Evolutionary conservation across 2,888 invertebrate species (phyloP), one percentile per base, ranked within the genome.

Genomic region (Caenorhabditis wallacei): DNA sequence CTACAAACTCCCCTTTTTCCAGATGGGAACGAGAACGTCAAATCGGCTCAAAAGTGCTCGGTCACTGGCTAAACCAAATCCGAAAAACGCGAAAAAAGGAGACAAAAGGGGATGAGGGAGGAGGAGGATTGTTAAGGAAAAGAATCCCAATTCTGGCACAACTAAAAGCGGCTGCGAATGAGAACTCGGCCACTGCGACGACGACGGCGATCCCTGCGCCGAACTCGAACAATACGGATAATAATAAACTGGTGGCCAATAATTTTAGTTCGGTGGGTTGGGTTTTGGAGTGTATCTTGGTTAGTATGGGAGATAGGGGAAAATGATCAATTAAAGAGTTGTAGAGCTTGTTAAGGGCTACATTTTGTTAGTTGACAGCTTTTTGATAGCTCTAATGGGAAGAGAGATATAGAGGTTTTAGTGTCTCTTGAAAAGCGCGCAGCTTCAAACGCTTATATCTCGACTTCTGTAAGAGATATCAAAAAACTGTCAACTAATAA

Each of bases 61-160:
- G 91, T 0, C 91, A 91, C 53, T 91, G 91, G 91, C 82, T 91
- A 40, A 91, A 91, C 78, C 91, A 91, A 76, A 91, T 91, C 43
- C 85, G 90, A 40, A 90, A 90, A 83, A 90, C 90, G 20, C 74
- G 90, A 35, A 90, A 90, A 80, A 87, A 87, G 57, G 90, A 90
- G 69, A 57, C 68, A 11, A 79, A 78, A 88, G 57, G 82, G 13
- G 66, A 35, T 1, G 66, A 35, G 22, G 53, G 37, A 1, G 63
- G 46, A 16, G 76, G 66, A 2, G 59, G 54, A 10, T 18, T 72
- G 8, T 26, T 89, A 4, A 66, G 88, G 53, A 90, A 90, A 64
- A 54, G 90, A 18, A 87, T 90, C 20, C 78, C 78, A 30, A 78
- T 82, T n/a, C 57, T 81, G 22, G 72, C 82, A 1, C 78, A 78